Evolutionary conservation across 2,888 invertebrate genomes (phyloP), one percentile per base, ranked within the genome.

Genomic region (Lepidocyrtoides sp.): DNA sequence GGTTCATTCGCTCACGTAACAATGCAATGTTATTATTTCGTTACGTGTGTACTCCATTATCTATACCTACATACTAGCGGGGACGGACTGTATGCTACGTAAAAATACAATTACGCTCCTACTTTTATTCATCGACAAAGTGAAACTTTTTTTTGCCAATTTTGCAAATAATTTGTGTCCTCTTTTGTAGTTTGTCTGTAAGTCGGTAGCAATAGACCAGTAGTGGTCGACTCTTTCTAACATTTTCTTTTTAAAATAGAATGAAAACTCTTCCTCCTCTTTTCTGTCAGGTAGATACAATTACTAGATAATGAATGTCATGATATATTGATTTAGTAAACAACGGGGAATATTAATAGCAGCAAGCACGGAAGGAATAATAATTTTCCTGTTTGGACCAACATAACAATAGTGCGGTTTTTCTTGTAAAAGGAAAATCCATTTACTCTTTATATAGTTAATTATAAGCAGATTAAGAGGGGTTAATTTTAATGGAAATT

Each of bases 401-500:
- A n/a, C n/a, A n/a, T n/a, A n/a, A n/a, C n/a, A n/a, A n/a, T n/a
- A n/a, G n/a, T n/a, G n/a, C n/a, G 60, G 36, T 2, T 29, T 32
- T 14, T 69, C 10, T 29, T 66, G 2, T 29, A n/a, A 2, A 66
- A 14, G 12, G 17, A 72, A 17, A 36, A 8, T n/a, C n/a, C 20
- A 44, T 23, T 44, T 44, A 41, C 44, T 20, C 23, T 17, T 44
- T 20, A 7, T n/a, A 72, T 77, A 48, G 44, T 14, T 72, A 72
- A 72, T 72, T 72, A 44, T 72, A 44, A 72, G 2, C 20, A 44
- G 44, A 44, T 72, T 44, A 44, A 20, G 8, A 44, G 23, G 44
- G 44, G 26, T 41, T 51, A 57, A 88, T 66, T 88, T 81, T 81
- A 88, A 88, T 88, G 87, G 66, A 88, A 88, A 88, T 88, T 88